Evolutionary conservation across 2,888 invertebrate genomes (phyloP).

Genomic region (Diarsia brunnea): DNA sequence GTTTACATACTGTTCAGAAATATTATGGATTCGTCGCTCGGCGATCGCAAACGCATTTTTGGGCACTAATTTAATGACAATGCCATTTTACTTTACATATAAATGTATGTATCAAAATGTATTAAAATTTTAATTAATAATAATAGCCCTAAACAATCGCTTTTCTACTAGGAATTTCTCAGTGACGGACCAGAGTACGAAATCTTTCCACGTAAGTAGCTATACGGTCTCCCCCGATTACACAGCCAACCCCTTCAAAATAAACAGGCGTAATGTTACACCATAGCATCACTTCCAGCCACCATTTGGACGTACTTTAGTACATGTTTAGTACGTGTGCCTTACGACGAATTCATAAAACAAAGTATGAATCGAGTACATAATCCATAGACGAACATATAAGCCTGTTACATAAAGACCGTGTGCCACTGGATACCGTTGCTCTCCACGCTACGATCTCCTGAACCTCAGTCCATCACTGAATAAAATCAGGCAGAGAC

Average conservation of each 20-base stretch:
- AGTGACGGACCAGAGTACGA: background rate
- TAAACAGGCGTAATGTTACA: background rate
- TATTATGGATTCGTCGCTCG: background rate
- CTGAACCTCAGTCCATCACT: constrained; percentile 93
- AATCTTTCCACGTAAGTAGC: background rate
- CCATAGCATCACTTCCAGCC: background rate
- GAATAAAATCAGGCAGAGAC: constrained; percentile 95
- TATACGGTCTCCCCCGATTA: background rate
- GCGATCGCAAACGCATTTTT: too few relatives aligned
- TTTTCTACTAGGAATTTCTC: background rate
- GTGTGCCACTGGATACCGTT: constrained; percentile 24
- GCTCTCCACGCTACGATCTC: constrained; percentile 61
- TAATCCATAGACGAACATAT: constrained; percentile 52
- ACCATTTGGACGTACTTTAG: background rate
- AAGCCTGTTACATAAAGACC: constrained; percentile 36
- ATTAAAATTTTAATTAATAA: background rate
- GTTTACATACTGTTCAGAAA: constrained; percentile 25
- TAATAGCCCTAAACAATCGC: background rate
- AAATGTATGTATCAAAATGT: background rate
- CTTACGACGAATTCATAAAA: constrained; percentile 9
- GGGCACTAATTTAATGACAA: background rate
- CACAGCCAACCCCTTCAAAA: background rate
- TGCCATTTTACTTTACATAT: background rate
- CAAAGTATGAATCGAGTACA: constrained; percentile 12
- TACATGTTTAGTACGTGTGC: background rate